Conservation (phyloP, 2,113 vertebrate genomes). For the Mirounga angustirostris region DNA sequence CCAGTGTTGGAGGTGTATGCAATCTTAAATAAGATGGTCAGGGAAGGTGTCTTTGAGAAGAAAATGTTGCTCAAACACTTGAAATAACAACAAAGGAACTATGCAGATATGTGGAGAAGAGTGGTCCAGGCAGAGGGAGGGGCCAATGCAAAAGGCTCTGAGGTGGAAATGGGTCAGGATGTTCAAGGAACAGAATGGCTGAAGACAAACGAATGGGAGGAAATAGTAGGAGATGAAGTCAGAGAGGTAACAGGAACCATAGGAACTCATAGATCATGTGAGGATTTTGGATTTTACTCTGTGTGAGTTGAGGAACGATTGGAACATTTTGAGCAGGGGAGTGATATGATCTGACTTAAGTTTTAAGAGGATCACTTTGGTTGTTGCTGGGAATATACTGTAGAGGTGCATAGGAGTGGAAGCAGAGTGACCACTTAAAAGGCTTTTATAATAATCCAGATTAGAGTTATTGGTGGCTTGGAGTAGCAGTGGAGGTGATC, state of each 20-base stretch:
- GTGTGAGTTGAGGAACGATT: not conserved
- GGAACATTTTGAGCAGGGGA: not conserved
- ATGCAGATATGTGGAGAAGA: not conserved
- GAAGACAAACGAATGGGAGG: not conserved
- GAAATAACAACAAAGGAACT: not conserved
- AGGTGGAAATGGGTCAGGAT: conserved; percentile 2
- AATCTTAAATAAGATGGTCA: conserved; percentile 29
- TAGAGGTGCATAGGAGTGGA: not conserved
- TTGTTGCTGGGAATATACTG: conserved; percentile 3
- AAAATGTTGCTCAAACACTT: not conserved
- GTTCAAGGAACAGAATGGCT: not conserved
- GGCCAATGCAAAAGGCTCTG: not conserved
- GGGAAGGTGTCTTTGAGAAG: not conserved
- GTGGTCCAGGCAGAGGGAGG: not conserved
- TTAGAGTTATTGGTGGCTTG: conserved; percentile 39
- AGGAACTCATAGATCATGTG: not conserved
- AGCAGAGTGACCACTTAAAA: not conserved
- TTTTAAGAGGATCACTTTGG: not conserved
- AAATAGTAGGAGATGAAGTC: not conserved
- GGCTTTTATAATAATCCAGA: not conserved
- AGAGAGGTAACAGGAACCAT: not conserved
- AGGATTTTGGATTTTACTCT: not conserved
- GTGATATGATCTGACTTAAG: not conserved
- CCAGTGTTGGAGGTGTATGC: not conserved
- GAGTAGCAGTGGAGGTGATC: not conserved